Conservation (phyloP, 1,140 invertebrate genomes). For the Lepidurus arcticus region DNA sequence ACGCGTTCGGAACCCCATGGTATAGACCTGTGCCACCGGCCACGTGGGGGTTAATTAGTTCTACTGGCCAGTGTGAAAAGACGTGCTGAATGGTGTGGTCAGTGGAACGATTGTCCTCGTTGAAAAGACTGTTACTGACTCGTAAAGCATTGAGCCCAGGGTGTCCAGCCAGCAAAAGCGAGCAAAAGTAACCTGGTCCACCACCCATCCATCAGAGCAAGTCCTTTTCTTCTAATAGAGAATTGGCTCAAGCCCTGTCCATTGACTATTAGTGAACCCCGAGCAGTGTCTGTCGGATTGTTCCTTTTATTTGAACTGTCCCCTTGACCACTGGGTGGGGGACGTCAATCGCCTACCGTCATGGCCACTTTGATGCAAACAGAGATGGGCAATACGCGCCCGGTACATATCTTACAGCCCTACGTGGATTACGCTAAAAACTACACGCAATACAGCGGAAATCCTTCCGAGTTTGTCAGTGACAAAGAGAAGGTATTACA, state of each 20-base stretch:
- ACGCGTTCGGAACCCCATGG: neutral
- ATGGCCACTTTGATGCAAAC: neutral
- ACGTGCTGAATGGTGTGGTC: slow-evolving; percentile 13
- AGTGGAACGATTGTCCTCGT: neutral
- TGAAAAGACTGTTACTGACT: slow-evolving; percentile 3
- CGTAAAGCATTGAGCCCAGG: neutral
- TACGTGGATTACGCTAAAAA: neutral
- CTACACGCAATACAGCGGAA: neutral
- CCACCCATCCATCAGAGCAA: neutral
- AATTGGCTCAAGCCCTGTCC: neutral
- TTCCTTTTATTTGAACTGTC: neutral
- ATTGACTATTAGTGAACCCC: slow-evolving; percentile 19
- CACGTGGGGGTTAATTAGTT: slow-evolving; percentile 4
- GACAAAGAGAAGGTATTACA: neutral
- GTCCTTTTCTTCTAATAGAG: neutral
- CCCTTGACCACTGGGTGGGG: neutral
- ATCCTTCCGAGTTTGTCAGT: neutral
- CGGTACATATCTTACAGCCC: neutral
- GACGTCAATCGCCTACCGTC: neutral
- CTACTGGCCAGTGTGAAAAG: slow-evolving; percentile 3
- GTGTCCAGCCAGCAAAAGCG: neutral
- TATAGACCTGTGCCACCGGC: neutral
- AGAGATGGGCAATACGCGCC: neutral
- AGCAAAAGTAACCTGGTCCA: neutral
- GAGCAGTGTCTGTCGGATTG: neutral